Evolutionary conservation across 1,140 invertebrate genomes (phyloP).

Genomic region (Anoplolepis gracilipes): DNA sequence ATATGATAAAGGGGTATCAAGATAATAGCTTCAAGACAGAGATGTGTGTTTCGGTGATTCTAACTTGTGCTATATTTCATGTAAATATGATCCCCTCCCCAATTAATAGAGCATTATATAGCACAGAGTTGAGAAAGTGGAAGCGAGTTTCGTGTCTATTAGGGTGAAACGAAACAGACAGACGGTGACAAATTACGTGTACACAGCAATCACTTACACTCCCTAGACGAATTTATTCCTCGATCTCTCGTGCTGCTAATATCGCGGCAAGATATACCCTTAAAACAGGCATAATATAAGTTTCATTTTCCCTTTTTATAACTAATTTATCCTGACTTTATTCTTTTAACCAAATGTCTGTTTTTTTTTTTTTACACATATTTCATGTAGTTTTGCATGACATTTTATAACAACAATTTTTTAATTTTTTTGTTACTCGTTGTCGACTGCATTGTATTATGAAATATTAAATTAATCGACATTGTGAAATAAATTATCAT

Average conservation of each 20-base stretch:
- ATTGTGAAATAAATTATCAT: no score
- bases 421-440: neutral
- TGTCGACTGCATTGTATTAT: neutral
- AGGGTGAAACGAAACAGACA: constrained; percentile 6
- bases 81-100: constrained; percentile 2
- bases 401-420: neutral
- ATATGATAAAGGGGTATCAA: neutral
- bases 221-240: constrained; percentile 20
- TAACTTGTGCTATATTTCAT: neutral
- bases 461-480: neutral
- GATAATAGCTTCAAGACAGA: neutral
- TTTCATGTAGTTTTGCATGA: neutral
- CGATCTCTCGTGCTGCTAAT: neutral
- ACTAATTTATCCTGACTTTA: neutral
- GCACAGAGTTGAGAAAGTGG: neutral
- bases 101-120: constrained; percentile 11
- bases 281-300: neutral
- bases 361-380: neutral
- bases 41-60: neutral
- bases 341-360: neutral
- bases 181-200: neutral
- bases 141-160: constrained; percentile 13
- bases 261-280: neutral
- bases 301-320: neutral
- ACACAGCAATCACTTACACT: constrained; percentile 1